phyloP scores from a whole-genome alignment of 1,140 invertebrate species.

The Dinoponera quadriceps region DNA sequence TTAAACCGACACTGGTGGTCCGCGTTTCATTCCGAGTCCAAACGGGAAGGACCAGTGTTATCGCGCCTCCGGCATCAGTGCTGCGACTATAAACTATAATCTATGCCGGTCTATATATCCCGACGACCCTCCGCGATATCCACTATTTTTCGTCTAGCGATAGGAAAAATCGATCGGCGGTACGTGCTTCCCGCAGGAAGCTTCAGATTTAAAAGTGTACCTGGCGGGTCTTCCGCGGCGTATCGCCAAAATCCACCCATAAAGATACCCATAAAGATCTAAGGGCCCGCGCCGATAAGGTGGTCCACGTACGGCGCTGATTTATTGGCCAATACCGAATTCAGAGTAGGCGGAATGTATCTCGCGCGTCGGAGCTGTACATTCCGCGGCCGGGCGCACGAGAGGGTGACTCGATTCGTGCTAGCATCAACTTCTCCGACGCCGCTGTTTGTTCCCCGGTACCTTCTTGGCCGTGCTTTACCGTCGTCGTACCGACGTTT shows the following conservation, averaged over 20 bases:
- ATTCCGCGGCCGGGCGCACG: conserved; percentile 8
- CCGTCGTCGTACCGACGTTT: conserved; percentile 14
- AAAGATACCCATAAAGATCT: conserved; percentile 56
- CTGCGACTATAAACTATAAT: conserved; percentile 3
- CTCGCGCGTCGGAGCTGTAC: conserved; percentile 8
- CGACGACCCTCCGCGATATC: conserved; percentile 8
- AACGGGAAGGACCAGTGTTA: conserved; percentile 3
- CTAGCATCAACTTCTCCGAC: conserved; percentile 13
- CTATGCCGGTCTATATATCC: conserved; percentile 30
- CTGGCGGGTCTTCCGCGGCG: conserved; percentile 34
- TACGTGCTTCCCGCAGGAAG: conserved; percentile 54
- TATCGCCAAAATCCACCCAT: conserved; percentile 58
- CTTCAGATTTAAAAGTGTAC: conserved; percentile 61
- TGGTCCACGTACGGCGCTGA: conserved; percentile 28
- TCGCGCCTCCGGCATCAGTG: background rate
- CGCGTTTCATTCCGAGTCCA: too few species aligned
- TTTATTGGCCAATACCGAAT: conserved; percentile 49
- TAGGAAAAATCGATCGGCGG: conserved; percentile 55
- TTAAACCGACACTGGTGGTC: too few species aligned
- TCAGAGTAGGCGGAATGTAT: conserved; percentile 34
- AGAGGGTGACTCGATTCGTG: conserved; percentile 30
- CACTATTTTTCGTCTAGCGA: conserved; percentile 53
- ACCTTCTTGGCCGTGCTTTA: conserved; percentile 7
- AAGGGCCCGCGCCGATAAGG: conserved; percentile 27
- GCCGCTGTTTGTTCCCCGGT: conserved; percentile 25